Base-by-base conservation (phyloP, 2,888 invertebrate species). In the Tolmerus cingulatus region DNA sequence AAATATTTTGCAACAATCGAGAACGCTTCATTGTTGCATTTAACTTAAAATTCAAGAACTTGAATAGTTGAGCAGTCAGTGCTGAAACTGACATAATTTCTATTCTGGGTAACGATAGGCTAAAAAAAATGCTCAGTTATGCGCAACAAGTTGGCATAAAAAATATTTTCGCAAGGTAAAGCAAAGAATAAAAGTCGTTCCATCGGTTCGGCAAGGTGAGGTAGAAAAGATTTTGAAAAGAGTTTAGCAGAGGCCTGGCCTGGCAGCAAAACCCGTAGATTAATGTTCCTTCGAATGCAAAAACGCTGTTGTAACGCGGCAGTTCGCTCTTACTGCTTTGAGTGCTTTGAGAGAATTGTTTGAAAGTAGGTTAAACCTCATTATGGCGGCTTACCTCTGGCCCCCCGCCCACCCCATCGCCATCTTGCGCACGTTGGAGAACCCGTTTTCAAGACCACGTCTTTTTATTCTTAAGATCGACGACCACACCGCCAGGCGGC, bases 351-450 rank as follows among this genome's bases (percentile, higher is more conserved):
- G 43, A 85, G 74, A 85, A 74, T 85, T 66, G 46, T 85, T 86
- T 51, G 86, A 86, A 86, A 86, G 86, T 86, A 86, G 86, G 86
- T 86, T 86, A 86, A 86, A 43, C 86, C 34, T 76, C 51, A 86
- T 46, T 86, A 30, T 46, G 27, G 74, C n/a, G 30, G 46, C 40
- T 43, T 46, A 74, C 40, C 74, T 46, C 46, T n/a, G 34, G 37
- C 27, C 74, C 16, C 27, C 30, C 85, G 43, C 85, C 27, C n/a
- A n/a, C 40, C 66, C 74, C 23, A 1, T 27, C 0, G 14, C 40
- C 37, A 19, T 66, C 23, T n/a, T 66, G 82, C 19, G 82, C 14
- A 12, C 57, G 34, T 57, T 74, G 74, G 37, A 86, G 76, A 86
- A 86, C 86, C 76, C 51, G 86, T 86, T 86, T 86, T 86, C 86